These are phyloP conservation scores for Emydoidea blandingii DNA, from an alignment of 2,797 vertebrate genomes.

Conservation along the genomic window DNA sequence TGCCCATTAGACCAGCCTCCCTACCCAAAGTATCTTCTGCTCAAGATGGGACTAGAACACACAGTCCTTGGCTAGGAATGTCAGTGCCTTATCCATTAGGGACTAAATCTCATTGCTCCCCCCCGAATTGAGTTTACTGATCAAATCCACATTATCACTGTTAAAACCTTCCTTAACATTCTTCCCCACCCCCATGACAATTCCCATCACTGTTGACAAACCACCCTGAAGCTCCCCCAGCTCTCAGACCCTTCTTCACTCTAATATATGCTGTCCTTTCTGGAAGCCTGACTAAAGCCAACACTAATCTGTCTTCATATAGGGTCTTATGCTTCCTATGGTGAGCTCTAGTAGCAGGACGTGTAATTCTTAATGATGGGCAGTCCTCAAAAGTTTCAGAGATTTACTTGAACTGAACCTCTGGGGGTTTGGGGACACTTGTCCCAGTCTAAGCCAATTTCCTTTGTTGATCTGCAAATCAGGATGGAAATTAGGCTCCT, in stretches of 20 bases:
- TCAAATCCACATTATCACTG: not conserved
- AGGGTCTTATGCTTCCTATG: not conserved
- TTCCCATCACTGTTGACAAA: not conserved
- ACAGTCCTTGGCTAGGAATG: not conserved
- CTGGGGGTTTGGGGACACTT: not conserved
- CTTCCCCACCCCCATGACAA: not conserved
- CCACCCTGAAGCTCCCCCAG: not conserved
- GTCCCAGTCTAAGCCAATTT: not conserved
- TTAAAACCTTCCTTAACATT: not conserved
- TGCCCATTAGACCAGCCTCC: accelerated
- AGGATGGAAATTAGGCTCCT: not conserved
- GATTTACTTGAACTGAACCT: not conserved
- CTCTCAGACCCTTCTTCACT: not conserved
- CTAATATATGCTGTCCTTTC: not conserved
- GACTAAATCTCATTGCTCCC: not conserved
- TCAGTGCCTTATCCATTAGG: not conserved
- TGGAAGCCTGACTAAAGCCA: not conserved
- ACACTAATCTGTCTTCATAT: not conserved
- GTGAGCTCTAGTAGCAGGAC: not conserved
- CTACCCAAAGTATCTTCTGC: not conserved
- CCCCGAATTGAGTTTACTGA: not conserved
- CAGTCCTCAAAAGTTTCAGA: not conserved
- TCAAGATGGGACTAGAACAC: not conserved
- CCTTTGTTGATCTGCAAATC: accelerated
- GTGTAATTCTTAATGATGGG: not conserved